These are phyloP conservation scores for Neodiprion pinetum DNA, from an alignment of 1,140 invertebrate species.

Conservation along the genomic window DNA sequence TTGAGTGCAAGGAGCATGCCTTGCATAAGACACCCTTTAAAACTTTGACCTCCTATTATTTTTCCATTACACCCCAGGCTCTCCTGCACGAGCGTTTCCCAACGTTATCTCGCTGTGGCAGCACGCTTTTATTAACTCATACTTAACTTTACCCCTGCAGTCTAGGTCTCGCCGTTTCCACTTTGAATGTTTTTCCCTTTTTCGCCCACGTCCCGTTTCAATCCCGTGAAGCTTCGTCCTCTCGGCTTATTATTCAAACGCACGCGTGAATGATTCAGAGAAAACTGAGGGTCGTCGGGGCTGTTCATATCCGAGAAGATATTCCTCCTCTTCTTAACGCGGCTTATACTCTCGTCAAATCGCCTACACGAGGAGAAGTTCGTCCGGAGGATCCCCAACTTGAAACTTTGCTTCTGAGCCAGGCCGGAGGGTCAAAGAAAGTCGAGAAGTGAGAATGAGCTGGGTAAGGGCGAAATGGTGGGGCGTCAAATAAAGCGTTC, in stretches of 20 bases:
- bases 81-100: background rate
- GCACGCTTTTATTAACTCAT: background rate
- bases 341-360: too few relatives aligned
- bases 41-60: background rate
- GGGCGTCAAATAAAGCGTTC: background rate
- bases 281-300: background rate
- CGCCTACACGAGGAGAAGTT: too few relatives aligned
- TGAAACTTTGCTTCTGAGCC: too few relatives aligned
- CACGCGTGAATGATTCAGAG: background rate
- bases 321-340: too few relatives aligned
- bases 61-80: background rate
- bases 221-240: too few relatives aligned
- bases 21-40: background rate
- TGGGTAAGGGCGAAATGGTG: background rate
- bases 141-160: background rate
- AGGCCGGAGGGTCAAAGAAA: background rate
- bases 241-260: background rate
- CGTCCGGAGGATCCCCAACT: too few relatives aligned
- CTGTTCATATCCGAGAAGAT: too few relatives aligned
- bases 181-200: background rate
- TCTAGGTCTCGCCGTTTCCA: background rate
- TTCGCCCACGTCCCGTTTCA: too few relatives aligned
- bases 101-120: conserved; percentile 1
- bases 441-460: background rate
- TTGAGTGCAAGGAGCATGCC: background rate